Percentiles rank a stretch among this genome's conserved stretches.
Evolutionary conservation across 2,797 vertebrate genomes (phyloP).

Genomic region (Rhodeus uyekii): DNA sequence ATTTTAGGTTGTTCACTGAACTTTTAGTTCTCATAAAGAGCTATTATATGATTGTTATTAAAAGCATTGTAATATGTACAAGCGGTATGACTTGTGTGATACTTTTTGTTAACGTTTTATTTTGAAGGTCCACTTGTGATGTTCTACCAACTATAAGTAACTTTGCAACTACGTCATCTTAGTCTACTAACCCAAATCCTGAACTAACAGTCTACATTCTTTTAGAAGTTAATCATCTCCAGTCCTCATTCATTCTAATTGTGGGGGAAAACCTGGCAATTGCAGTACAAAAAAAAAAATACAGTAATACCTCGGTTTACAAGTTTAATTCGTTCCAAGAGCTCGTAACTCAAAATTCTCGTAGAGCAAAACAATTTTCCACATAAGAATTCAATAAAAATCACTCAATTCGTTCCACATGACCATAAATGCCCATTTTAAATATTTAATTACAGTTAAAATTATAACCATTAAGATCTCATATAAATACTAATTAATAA

Average conservation of each 20-base stretch:
- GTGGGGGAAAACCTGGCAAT: not conserved
- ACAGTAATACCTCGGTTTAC: no score
- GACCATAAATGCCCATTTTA: no score
- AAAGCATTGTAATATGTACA: not conserved
- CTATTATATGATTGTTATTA: not conserved
- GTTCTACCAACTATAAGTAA: not conserved
- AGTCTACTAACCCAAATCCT: not conserved
- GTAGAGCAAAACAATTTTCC: no score
- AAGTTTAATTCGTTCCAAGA: no score
- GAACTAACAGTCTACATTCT: not conserved
- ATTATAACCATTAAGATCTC: no score
- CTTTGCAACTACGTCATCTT: no score
- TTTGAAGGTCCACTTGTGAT: not conserved
- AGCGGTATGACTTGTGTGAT: not conserved
- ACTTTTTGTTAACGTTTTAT: not conserved
- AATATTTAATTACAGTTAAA: no score
- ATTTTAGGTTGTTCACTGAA: not conserved
- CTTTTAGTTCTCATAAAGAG: not conserved
- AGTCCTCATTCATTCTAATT: not conserved
- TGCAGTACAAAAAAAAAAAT: no score
- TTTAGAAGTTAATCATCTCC: not conserved
- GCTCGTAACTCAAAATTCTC: no score
- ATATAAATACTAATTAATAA: no score
- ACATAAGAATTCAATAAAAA: no score
- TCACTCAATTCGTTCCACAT: no score